Conservation (phyloP, 2,113 vertebrate genomes). For the Rissa tridactyla region DNA sequence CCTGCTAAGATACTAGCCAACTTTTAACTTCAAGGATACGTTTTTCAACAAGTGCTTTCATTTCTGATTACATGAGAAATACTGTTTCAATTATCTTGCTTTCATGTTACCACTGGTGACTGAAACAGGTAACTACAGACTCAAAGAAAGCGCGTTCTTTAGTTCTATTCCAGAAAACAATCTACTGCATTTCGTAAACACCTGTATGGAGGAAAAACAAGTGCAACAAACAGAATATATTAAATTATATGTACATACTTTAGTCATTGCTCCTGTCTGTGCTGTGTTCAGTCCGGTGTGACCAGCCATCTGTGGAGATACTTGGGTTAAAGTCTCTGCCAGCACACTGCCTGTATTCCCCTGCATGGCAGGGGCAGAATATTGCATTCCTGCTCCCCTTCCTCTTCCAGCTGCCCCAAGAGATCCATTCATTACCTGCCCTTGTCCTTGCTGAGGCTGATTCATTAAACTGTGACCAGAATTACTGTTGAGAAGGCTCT, state of each 20-base stretch:
- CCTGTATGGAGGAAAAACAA: background rate
- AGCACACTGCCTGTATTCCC: slow-evolving; percentile 84
- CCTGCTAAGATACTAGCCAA: background rate
- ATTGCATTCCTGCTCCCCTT: slow-evolving; percentile 86
- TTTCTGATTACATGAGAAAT: background rate
- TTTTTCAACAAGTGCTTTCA: background rate
- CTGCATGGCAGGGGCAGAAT: slow-evolving; percentile 85
- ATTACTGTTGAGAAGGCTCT: slow-evolving; percentile 88
- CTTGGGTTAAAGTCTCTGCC: slow-evolving; percentile 92
- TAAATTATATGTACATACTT: slow-evolving; percentile 79
- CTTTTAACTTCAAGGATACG: background rate
- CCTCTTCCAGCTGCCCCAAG: slow-evolving; percentile 87
- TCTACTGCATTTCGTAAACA: background rate
- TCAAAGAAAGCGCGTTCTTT: background rate
- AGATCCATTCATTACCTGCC: slow-evolving; percentile 94
- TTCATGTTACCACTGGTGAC: background rate
- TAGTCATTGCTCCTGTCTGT: slow-evolving; percentile 90
- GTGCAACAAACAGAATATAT: background rate
- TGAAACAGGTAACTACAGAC: background rate
- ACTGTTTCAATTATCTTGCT: background rate
- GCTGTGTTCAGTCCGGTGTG: slow-evolving; percentile 85
- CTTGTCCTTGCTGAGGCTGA: slow-evolving; percentile 84
- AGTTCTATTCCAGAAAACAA: background rate
- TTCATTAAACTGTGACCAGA: slow-evolving; percentile 88
- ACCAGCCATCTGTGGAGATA: slow-evolving; percentile 84